These are phyloP conservation scores for Monomorium pharaonis DNA, from an alignment of 1,140 invertebrate species.

Conservation along the genomic window DNA sequence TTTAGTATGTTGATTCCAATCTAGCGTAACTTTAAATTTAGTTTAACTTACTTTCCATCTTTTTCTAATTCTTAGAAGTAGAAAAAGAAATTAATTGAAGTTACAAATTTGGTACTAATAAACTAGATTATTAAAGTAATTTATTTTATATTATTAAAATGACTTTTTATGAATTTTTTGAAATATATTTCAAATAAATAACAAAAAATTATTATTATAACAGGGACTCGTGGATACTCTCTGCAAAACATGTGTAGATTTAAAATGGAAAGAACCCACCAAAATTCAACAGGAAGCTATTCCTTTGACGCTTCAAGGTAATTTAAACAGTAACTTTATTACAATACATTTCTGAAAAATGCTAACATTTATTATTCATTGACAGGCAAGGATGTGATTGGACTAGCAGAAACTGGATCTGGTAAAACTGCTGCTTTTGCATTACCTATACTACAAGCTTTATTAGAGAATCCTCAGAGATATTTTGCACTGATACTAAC, in stretches of 20 bases:
- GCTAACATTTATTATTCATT: not conserved
- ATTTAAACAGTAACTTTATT: conserved; percentile 13
- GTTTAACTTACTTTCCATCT: no score
- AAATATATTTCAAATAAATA: not conserved
- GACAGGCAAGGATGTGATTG: conserved; percentile 96
- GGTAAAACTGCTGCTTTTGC: conserved; percentile 99
- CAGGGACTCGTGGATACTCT: conserved; percentile 97
- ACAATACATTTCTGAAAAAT: not conserved
- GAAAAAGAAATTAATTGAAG: no score
- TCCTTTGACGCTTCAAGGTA: conserved; percentile 94
- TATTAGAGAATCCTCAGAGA: conserved; percentile 96
- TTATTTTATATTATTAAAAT: no score
- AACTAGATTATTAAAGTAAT: no score
- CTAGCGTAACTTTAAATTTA: no score
- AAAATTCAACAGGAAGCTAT: conserved; percentile 98
- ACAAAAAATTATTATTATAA: conserved; percentile 51
- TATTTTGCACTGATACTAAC: conserved; percentile 98
- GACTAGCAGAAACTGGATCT: conserved; percentile 98
- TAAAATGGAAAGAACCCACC: conserved; percentile 97
- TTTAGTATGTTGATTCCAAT: no score
- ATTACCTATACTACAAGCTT: conserved; percentile 96
- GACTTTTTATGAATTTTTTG: not conserved
- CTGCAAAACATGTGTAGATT: conserved; percentile 95
- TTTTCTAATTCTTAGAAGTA: no score
- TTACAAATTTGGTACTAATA: no score